Evolutionary conservation across 2,888 invertebrate genomes (phyloP).

Genomic region (Drosophila multiciliata): DNA sequence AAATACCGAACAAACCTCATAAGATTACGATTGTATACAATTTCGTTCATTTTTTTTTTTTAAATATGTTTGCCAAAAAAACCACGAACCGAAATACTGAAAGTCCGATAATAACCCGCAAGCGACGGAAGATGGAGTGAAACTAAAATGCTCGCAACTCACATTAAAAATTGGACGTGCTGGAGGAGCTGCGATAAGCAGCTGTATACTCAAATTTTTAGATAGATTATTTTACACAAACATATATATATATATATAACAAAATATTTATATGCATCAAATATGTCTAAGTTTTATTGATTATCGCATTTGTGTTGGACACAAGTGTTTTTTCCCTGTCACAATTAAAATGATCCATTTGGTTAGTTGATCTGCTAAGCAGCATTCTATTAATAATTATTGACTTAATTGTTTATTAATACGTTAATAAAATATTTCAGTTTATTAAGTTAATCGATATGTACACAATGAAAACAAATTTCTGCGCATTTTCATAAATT

Average conservation of each 20-base stretch:
- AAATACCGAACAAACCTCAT: too few relatives aligned
- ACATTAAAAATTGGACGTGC: too few relatives aligned
- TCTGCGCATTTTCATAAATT: neutral
- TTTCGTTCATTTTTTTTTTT: neutral
- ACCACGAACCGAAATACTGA: neutral
- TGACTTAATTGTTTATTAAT: neutral
- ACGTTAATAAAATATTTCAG: neutral
- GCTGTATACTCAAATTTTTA: neutral
- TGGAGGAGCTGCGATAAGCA: conserved; percentile 27
- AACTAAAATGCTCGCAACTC: conserved; percentile 19
- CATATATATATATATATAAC: neutral
- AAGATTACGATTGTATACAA: neutral
- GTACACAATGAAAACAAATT: neutral
- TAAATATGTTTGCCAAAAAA: neutral
- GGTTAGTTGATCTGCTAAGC: neutral
- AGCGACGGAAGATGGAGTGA: conserved; percentile 6
- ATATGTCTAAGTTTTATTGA: neutral
- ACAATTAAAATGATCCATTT: neutral
- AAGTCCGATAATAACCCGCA: conserved; percentile 15
- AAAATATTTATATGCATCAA: neutral
- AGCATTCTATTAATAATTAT: too few relatives aligned
- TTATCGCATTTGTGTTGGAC: neutral
- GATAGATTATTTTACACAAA: too few relatives aligned
- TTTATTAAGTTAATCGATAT: neutral
- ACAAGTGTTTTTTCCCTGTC: neutral